These are phyloP conservation scores for Eulemur albifrons DNA, from an alignment of 2,797 vertebrate genomes.

Conservation along the genomic window DNA sequence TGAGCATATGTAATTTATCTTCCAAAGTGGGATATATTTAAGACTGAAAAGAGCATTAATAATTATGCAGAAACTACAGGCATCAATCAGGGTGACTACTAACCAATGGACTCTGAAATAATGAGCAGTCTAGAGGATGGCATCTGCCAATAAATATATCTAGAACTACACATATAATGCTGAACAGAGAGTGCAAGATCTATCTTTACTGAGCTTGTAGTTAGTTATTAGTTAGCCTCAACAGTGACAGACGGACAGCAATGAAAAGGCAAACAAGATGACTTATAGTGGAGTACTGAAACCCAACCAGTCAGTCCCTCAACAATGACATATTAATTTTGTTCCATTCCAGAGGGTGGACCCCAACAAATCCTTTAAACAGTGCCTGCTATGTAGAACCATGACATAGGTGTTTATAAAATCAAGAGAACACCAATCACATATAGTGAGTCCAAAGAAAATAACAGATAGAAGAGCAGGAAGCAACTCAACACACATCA, in stretches of 20 bases:
- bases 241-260: neutral
- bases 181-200: neutral
- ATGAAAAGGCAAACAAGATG: neutral
- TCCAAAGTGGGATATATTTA: neutral
- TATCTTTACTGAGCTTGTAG: neutral
- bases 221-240: neutral
- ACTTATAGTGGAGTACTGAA: neutral
- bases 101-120: neutral
- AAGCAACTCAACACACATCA: neutral
- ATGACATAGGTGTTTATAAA: neutral
- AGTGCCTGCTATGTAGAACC: neutral
- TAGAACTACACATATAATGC: neutral
- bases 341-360: neutral
- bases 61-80: neutral
- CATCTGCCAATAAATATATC: neutral
- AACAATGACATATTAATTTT: neutral
- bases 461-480: neutral
- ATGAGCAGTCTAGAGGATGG: neutral
- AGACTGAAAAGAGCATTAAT: neutral
- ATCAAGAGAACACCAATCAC: neutral
- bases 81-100: neutral
- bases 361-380: neutral
- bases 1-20: neutral
- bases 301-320: neutral
- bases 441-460: neutral